Evolutionary conservation across 2,113 vertebrate genomes (phyloP).

Genomic region (Probosciger aterrimus): DNA sequence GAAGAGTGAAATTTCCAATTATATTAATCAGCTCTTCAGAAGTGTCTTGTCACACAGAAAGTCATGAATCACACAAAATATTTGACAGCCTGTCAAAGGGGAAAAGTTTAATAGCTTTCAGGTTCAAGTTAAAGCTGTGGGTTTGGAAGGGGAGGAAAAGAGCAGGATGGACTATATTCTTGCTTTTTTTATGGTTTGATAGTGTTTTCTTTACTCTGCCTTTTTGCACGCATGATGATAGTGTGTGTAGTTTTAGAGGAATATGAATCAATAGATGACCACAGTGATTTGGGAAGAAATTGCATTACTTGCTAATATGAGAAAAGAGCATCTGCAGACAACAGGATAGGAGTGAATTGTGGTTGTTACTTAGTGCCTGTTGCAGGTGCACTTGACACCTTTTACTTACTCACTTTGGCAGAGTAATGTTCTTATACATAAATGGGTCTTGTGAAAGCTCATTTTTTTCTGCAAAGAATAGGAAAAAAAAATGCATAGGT

Average conservation of each 20-base stretch:
- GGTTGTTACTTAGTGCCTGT: background rate
- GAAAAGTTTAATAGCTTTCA: background rate
- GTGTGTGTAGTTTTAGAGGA: background rate
- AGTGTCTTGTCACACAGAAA: background rate
- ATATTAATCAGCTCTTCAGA: background rate
- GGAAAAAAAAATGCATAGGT: accelerated
- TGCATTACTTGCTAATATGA: background rate
- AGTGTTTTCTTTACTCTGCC: background rate
- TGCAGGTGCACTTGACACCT: background rate
- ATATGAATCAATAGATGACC: background rate
- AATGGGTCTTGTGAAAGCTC: background rate
- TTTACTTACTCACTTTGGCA: background rate
- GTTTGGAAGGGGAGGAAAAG: background rate
- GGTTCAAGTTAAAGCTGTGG: background rate
- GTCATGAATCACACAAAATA: background rate
- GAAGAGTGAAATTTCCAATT: background rate
- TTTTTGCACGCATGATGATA: background rate
- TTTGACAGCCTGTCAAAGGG: background rate
- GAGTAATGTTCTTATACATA: background rate
- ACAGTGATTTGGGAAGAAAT: background rate
- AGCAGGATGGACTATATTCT: background rate
- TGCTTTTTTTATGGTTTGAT: background rate
- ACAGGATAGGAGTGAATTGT: background rate
- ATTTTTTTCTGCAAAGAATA: background rate
- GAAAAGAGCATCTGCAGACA: background rate